Evolutionary conservation across 1,140 invertebrate genomes (phyloP), one percentile per base, ranked within the genome.

Genomic region (Atopsyche davidsoni): DNA sequence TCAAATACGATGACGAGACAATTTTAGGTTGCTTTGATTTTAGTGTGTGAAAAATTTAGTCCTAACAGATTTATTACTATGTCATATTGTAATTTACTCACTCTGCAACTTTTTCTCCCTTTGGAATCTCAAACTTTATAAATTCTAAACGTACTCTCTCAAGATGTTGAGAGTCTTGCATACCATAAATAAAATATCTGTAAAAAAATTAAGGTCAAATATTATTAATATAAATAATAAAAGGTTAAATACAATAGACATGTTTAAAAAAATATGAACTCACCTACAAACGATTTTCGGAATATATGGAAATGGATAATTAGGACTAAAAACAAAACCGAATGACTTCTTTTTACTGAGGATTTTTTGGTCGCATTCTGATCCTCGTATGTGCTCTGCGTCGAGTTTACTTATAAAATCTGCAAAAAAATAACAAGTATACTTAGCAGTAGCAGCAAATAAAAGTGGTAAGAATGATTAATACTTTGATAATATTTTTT

Each of bases 331-430:
- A 55, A 98, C 89, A 64, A 78, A 83, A 58, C 94, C 94, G 59
- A 79, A 84, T 35, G 89, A 92, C 73, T 92, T 87, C 72, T 91
- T 91, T 74, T 87, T 85, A 72, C 89, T 93, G 60, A 96, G 80
- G 64, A 98, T 94, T 72, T 93, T 90, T 70, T 96, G 92, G 76
- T 98, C 95, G 79, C 95, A 98, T 75, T 96, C 94, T 59, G 90
- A 92, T 59, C 92, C 92, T 62, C 88, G 79, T 68, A 95, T 93
- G 73, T 95, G 91, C 75, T 91, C 88, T 54, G 89, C 89, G 62
- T 87, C 86, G 70, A 87, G 84, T 77, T 87, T 86, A 67, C 81
- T 85, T 79, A 96, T 95, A 79, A 95, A 96, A 84, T 92, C 92
- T 91, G 69, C 24, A 79, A 75, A 17, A 23, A 25, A 25, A 53